Evolutionary conservation across 1,140 invertebrate species (phyloP).

Genomic region (Coelopa frigida): DNA sequence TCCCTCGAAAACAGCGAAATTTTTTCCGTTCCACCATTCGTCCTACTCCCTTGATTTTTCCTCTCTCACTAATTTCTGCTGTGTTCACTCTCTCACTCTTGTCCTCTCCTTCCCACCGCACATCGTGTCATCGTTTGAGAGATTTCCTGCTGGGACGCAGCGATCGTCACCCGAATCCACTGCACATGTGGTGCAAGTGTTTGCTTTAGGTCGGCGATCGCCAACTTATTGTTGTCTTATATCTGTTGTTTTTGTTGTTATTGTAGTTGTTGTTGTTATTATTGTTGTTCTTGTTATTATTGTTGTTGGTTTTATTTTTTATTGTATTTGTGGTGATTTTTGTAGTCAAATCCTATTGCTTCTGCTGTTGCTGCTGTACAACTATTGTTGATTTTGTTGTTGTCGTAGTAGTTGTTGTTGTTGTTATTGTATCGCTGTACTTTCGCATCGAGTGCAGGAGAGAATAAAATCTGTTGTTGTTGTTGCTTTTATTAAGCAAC

Average conservation of each 20-base stretch:
- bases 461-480: not conserved
- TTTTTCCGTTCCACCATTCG: too few relatives aligned
- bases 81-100: too few relatives aligned
- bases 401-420: constrained; percentile 3
- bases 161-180: too few relatives aligned
- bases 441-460: not conserved
- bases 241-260: constrained; percentile 2
- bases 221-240: constrained; percentile 10
- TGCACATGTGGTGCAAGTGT: constrained; percentile 42
- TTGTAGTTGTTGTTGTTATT: not conserved
- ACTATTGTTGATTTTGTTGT: not conserved
- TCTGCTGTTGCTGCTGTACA: not conserved
- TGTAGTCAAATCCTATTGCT: not conserved
- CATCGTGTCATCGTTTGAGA: not conserved
- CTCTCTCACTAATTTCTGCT: too few relatives aligned
- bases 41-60: too few relatives aligned
- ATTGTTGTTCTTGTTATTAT: constrained; percentile 6
- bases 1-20: too few relatives aligned
- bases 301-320: constrained; percentile 9
- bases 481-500: constrained; percentile 7
- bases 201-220: constrained; percentile 21
- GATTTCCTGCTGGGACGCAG: constrained; percentile 14
- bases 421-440: constrained; percentile 1
- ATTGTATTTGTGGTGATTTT: not conserved
- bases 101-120: not conserved